Conservation (phyloP, 2,797 vertebrate genomes). For the Thunnus albacares region DNA sequence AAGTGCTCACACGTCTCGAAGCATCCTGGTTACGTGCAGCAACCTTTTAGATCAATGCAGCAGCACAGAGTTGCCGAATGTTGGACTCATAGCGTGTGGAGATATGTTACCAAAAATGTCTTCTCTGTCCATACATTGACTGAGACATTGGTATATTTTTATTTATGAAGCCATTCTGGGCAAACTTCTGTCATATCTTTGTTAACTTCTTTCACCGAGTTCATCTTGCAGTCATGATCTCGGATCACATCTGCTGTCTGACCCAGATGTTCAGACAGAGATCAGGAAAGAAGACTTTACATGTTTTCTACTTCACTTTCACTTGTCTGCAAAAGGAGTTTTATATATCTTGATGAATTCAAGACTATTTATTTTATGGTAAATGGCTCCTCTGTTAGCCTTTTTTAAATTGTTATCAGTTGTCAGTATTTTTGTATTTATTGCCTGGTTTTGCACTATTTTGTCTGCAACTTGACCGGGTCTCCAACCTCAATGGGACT, state of each 20-base stretch:
- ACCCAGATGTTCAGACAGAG: not conserved
- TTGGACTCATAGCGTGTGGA: not conserved
- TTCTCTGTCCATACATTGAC: too few relatives aligned
- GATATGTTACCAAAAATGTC: not conserved
- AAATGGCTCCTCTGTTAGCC: not conserved
- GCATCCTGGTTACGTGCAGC: constrained; percentile 1
- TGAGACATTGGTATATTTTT: not conserved
- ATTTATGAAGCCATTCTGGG: not conserved
- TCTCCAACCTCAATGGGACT: not conserved
- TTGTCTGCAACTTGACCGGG: not conserved
- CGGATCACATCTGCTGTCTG: constrained; percentile 2
- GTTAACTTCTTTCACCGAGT: not conserved
- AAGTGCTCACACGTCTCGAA: not conserved
- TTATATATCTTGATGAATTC: not conserved
- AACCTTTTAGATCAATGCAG: not conserved
- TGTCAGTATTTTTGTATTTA: not conserved
- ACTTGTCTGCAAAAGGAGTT: not conserved
- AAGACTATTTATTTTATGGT: not conserved
- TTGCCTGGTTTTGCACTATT: not conserved
- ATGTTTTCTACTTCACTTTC: not conserved
- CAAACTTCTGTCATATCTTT: not conserved
- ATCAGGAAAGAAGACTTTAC: not conserved
- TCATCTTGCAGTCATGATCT: constrained; percentile 1
- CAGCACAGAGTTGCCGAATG: not conserved
- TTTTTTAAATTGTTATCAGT: too few relatives aligned